phyloP scores from a whole-genome alignment of 2,113 vertebrate genomes.

The Poeciliopsis occidentalis region DNA sequence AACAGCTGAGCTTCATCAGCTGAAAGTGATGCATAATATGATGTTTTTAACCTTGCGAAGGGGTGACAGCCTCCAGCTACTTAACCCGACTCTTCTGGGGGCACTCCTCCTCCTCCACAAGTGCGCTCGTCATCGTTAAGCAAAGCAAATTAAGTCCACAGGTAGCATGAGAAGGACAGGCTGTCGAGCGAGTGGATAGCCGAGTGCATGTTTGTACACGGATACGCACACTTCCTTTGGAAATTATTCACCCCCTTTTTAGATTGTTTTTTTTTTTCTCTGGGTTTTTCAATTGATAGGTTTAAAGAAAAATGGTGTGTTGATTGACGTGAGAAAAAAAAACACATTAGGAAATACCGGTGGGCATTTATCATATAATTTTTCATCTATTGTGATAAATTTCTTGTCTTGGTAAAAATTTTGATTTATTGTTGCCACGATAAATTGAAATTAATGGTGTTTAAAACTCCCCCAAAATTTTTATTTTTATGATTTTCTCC shows the following conservation, averaged over 20 bases:
- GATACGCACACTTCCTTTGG: conserved; percentile 22
- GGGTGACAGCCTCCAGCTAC: conserved; percentile 53
- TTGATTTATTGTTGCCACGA: no score
- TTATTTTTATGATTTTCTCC: no score
- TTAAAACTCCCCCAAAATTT: no score
- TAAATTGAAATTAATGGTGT: no score
- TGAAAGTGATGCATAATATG: conserved; percentile 55
- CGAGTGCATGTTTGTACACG: conserved; percentile 37
- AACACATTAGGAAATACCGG: no score
- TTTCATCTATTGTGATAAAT: no score
- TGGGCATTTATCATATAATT: no score
- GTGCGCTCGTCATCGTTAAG: conserved; percentile 56
- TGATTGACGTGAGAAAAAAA: no score
- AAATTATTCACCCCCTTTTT: not conserved
- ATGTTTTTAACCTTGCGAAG: conserved; percentile 64
- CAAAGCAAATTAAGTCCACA: conserved; percentile 59
- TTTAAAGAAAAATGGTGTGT: no score
- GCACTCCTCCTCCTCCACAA: conserved; percentile 52
- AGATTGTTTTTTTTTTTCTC: not conserved
- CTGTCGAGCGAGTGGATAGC: conserved; percentile 55
- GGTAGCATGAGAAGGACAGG: conserved; percentile 35
- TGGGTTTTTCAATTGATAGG: no score
- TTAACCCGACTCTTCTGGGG: conserved; percentile 57
- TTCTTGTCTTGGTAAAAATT: no score
- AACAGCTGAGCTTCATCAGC: conserved; percentile 33